Evolutionary conservation across 2,888 invertebrate species (phyloP), one percentile per base, ranked within the genome.

Genomic region (Cephus nigrinus): DNA sequence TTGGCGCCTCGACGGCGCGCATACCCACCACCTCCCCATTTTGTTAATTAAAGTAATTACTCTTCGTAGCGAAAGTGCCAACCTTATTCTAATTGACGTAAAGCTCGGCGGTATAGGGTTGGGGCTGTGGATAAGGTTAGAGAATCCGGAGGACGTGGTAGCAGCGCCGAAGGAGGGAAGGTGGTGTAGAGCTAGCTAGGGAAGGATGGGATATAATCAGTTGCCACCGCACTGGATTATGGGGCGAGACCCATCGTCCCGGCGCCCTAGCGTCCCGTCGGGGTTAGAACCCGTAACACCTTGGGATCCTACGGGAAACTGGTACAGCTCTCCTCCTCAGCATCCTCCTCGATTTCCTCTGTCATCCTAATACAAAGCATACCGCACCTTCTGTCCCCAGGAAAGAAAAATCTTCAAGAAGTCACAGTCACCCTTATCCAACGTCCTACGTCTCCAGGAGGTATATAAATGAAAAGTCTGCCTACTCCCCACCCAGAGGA

Each of bases 31-130:
- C 88, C 88, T 91, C 91, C 92, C 92, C 92, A 92, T 92, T 92
- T 92, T 92, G 92, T 92, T 92, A 92, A 92, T 92, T 92, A 92
- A 92, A 92, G 92, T 92, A 92, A 92, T 92, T 92, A 92, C 92
- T 92, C 92, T 92, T 92, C 92, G 91, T 91, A 91, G 88, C 89
- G 91, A 91, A 92, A 92, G 92, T 92, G 92, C 92, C 92, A 92
- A 91, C 92, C 92, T 92, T 92, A 92, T 92, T 92, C 92, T 92
- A 92, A 92, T 92, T 92, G 92, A 92, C 92, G 92, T 90, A 90
- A 90, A 91, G 91, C 92, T 90, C 86, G 87, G 86, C 85, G 88
- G 88, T 84, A 84, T 78, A 78, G 73, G 77, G 75, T 75, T 78
- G 80, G 81, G 82, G 75, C 81, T 82, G 82, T 74, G 78, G 74